phyloP scores from a whole-genome alignment of 23 tunicate genomes.

The Botrylloides violaceus region DNA sequence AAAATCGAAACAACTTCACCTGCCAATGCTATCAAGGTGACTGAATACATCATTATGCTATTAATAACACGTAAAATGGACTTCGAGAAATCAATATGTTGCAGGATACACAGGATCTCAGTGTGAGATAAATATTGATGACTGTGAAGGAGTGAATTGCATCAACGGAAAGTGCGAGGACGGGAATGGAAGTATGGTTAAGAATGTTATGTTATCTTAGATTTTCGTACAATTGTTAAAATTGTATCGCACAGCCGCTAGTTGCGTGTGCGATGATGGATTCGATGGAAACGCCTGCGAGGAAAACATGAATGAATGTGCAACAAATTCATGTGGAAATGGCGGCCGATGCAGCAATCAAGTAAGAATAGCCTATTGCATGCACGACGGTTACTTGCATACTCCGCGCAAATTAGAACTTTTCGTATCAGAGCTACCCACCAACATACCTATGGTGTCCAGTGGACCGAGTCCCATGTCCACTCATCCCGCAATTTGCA shows the following conservation, averaged over 20 bases:
- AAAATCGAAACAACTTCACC: no score
- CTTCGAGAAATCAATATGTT: no score
- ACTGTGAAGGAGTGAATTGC: conserved; percentile 16
- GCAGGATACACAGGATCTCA: conserved; percentile 10
- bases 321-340: conserved; percentile 1
- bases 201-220: background rate
- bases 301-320: conserved; percentile 24
- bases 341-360: conserved; percentile 13
- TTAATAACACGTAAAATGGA: no score
- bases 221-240: background rate
- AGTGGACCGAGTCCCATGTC: no score
- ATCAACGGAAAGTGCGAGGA: background rate
- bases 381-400: no score
- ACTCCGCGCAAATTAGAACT: no score
- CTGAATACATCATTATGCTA: no score
- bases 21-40: no score
- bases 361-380: no score
- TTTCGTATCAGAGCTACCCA: no score
- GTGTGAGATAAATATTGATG: conserved; percentile 17
- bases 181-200: background rate
- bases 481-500: no score
- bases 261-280: conserved; percentile 14
- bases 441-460: no score
- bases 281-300: conserved; percentile 9
- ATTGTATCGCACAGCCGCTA: background rate